Evolutionary conservation across 64 coral and sea anemone species (phyloP).

Genomic region (Cladopsammia gracilis): DNA sequence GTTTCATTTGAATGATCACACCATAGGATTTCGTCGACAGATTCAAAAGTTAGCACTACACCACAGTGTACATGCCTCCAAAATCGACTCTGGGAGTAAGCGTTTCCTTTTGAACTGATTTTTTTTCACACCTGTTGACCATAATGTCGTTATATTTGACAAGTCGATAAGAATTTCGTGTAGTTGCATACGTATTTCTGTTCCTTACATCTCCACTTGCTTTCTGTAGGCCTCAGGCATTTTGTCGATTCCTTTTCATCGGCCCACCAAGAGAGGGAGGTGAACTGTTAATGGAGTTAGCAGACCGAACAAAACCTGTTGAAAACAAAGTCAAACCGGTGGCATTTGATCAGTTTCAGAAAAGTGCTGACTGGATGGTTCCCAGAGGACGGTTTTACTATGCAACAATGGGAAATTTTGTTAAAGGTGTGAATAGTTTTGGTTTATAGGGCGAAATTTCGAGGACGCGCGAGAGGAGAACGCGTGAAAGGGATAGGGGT

Average conservation of each 20-base stretch:
- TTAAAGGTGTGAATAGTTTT: slow-evolving; percentile 9
- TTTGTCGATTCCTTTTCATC: slow-evolving; percentile 49
- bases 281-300: slow-evolving; percentile 45
- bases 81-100: no score
- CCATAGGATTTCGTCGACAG: no score
- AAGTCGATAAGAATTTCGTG: background rate
- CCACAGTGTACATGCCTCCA: no score
- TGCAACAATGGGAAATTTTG: slow-evolving; percentile 34
- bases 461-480: no score
- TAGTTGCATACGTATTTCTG: background rate
- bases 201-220: background rate
- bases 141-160: background rate
- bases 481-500: no score
- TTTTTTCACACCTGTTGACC: no score
- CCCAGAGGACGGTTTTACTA: slow-evolving; percentile 20
- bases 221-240: slow-evolving; percentile 48
- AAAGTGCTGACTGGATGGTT: slow-evolving; percentile 48
- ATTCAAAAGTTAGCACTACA: no score
- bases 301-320: slow-evolving; percentile 42
- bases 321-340: slow-evolving; percentile 30
- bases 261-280: slow-evolving; percentile 38
- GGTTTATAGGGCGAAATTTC: no score
- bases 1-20: no score
- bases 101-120: no score
- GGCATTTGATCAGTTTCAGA: slow-evolving; percentile 58